Evolutionary conservation across 2,113 vertebrate genomes (phyloP).

Genomic region (Brevimyrus niger): DNA sequence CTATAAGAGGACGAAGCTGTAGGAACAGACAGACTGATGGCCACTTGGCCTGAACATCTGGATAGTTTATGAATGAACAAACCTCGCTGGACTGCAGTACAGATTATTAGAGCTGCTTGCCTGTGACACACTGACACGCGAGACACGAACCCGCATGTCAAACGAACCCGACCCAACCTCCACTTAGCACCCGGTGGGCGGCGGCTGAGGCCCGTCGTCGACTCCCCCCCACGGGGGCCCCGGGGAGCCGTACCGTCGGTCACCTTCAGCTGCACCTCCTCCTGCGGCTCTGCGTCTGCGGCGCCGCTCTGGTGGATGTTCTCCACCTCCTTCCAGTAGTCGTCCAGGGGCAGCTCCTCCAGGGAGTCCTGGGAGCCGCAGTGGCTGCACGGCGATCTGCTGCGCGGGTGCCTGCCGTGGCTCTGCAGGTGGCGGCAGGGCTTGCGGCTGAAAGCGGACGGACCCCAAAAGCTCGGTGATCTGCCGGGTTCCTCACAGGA

Average conservation of each 20-base stretch:
- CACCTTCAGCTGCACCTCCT: constrained; percentile 75
- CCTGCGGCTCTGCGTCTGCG: constrained; percentile 52
- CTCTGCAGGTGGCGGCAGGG: constrained; percentile 64
- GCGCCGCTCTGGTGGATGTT: constrained; percentile 71
- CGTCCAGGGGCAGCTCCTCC: constrained; percentile 81
- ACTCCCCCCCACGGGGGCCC: no score
- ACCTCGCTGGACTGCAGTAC: background rate
- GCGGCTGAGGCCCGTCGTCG: background rate
- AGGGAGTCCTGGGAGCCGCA: constrained; percentile 84
- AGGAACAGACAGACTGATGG: background rate
- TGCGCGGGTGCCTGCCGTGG: constrained; percentile 33
- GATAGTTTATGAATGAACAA: background rate
- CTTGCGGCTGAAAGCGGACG: constrained; percentile 49
- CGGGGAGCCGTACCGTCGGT: constrained; percentile 73
- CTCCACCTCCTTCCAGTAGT: constrained; percentile 89
- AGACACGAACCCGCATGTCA: background rate
- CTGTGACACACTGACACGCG: background rate
- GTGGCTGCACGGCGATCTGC: constrained; percentile 53
- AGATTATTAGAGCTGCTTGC: background rate
- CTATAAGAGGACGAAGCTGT: background rate
- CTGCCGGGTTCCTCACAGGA: background rate
- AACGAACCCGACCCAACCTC: background rate
- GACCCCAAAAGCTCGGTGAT: background rate
- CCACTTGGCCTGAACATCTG: background rate
- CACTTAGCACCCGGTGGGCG: background rate